These are phyloP conservation scores for Syndactyla subalaris DNA, from an alignment of 2,797 vertebrate species.

Conservation along the genomic window DNA sequence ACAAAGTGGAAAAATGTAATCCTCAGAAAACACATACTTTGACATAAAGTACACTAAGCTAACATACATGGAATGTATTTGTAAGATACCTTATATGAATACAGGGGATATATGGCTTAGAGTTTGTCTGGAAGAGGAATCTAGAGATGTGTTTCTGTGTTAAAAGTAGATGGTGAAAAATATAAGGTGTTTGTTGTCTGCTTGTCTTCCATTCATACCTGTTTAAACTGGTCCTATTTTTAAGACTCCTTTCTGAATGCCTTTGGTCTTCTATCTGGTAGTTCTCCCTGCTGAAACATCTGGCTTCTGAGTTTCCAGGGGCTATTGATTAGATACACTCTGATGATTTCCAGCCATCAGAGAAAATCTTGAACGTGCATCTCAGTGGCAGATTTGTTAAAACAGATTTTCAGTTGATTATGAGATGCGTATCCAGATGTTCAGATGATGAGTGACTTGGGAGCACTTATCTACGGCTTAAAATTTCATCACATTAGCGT, in stretches of 20 bases:
- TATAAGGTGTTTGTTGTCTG: neutral
- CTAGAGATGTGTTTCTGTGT: neutral
- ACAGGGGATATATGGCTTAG: neutral
- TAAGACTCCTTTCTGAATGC: neutral
- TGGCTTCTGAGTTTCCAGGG: neutral
- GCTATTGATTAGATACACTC: neutral
- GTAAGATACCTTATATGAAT: neutral
- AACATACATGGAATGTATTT: neutral
- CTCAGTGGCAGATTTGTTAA: neutral
- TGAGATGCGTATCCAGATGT: neutral
- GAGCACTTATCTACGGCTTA: neutral
- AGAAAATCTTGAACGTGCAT: neutral
- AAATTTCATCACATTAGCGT: neutral
- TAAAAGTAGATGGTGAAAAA: neutral
- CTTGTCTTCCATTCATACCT: fast-evolving
- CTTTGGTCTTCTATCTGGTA: neutral
- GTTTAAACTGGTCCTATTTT: neutral
- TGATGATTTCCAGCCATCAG: neutral
- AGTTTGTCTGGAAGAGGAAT: neutral
- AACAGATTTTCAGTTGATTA: neutral
- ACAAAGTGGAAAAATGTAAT: neutral
- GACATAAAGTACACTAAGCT: neutral
- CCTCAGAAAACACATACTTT: neutral
- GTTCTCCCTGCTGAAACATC: neutral
- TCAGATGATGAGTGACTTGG: neutral